Evolutionary conservation across 2,113 vertebrate genomes (phyloP).

Genomic region (Mesitornis unicolor): DNA sequence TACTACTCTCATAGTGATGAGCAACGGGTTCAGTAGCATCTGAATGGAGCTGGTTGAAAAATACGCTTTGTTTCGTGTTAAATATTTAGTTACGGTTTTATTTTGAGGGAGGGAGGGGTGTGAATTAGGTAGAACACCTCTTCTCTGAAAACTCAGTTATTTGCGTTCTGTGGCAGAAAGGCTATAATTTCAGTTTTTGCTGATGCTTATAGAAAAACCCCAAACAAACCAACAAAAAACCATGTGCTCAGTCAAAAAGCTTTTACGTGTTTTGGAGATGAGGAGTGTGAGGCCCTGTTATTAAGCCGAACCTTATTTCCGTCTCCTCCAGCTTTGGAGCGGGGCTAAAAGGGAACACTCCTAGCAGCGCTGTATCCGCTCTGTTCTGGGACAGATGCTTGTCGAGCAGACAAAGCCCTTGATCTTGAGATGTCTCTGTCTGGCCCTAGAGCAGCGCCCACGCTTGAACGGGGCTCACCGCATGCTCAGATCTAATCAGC

Average conservation of each 20-base stretch:
- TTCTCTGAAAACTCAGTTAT: background rate
- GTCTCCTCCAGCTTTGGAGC: fast-evolving
- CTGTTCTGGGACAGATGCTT: background rate
- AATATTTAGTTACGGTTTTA: background rate
- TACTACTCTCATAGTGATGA: background rate
- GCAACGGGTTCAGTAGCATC: background rate
- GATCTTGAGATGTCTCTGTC: background rate
- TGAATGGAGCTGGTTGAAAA: background rate
- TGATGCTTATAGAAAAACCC: background rate
- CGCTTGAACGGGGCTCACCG: background rate
- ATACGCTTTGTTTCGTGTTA: background rate
- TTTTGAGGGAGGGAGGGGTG: background rate
- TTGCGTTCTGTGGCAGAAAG: background rate
- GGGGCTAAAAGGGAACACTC: background rate
- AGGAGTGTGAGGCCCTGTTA: background rate
- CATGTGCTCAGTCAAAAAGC: background rate
- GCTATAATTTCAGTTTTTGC: constrained; percentile 22
- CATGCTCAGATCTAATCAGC: fast-evolving
- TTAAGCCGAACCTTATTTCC: background rate
- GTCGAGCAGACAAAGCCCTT: background rate
- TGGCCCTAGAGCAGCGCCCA: background rate
- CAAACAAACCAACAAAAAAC: no score
- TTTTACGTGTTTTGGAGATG: background rate
- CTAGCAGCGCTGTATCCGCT: background rate
- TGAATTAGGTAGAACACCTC: background rate